Conservation (phyloP, 2,888 invertebrate species). For the Nysson spinosus region DNA sequence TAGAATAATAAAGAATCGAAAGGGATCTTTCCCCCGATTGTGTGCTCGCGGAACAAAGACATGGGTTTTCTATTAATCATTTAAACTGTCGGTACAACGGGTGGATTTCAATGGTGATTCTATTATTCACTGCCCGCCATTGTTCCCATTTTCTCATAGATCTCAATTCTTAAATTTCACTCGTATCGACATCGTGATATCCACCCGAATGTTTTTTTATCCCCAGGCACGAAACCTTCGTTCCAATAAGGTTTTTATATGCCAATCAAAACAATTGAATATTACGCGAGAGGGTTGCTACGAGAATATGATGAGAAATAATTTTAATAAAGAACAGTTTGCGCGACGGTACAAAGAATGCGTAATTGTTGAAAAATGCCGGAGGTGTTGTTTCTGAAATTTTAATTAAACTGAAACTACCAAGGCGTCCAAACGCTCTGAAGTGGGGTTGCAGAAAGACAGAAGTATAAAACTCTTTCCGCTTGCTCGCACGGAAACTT, state of each 20-base stretch:
- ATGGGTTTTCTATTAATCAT: conserved; percentile 5
- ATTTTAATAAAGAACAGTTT: too few relatives aligned
- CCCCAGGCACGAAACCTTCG: not conserved
- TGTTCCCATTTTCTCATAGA: not conserved
- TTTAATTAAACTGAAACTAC: conserved; percentile 28
- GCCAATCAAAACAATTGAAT: not conserved
- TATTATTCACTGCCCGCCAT: not conserved
- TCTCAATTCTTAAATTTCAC: not conserved
- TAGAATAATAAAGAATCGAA: not conserved
- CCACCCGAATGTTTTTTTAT: not conserved
- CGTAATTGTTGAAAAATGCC: not conserved
- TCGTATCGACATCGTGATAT: not conserved
- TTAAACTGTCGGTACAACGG: not conserved
- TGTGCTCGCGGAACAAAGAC: not conserved
- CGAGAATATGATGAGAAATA: too few relatives aligned
- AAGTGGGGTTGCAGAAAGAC: conserved; percentile 8
- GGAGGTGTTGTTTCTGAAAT: conserved; percentile 7
- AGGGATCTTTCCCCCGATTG: not conserved
- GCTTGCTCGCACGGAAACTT: conserved; percentile 20
- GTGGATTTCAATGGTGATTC: not conserved
- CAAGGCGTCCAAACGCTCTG: not conserved
- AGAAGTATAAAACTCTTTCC: conserved; percentile 20
- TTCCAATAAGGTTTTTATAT: not conserved
- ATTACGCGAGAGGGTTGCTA: not conserved
- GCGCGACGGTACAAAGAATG: not conserved